Conservation (phyloP, 2,888 invertebrate species). For the Erebia ligea region DNA sequence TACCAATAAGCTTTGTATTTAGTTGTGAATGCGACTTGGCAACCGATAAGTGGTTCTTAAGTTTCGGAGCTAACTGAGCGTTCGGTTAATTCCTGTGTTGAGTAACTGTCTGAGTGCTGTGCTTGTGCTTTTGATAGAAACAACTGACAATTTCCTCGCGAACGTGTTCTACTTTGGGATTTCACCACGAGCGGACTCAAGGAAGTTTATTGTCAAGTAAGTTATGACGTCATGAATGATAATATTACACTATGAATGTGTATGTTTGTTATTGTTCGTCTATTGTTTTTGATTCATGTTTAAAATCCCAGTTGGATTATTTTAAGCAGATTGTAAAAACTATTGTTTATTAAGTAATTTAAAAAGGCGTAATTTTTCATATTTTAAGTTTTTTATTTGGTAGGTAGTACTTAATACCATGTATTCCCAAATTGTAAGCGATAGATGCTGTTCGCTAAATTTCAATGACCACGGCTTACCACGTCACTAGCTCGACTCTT, state of each 20-base stretch:
- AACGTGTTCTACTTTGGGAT: constrained; percentile 80
- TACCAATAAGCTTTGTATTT: constrained; percentile 58
- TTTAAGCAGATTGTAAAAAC: not conserved
- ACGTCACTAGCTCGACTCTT: constrained; percentile 6
- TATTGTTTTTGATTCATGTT: not conserved
- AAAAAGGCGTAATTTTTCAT: not conserved
- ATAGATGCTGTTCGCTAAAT: not conserved
- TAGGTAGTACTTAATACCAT: not conserved
- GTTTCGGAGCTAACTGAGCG: constrained; percentile 58
- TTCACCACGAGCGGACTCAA: constrained; percentile 83
- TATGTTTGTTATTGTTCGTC: not conserved
- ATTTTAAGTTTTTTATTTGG: not conserved
- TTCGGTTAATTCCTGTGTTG: constrained; percentile 70
- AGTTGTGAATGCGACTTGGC: constrained; percentile 52
- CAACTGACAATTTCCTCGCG: constrained; percentile 76
- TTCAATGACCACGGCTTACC: not conserved
- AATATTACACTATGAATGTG: constrained; percentile 4
- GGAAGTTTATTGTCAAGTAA: constrained; percentile 81
- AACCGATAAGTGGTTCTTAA: constrained; percentile 56
- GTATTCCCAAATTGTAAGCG: not conserved
- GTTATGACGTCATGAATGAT: constrained; percentile 47
- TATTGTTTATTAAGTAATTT: not conserved
- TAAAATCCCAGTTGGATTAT: not conserved
- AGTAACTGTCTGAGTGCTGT: constrained; percentile 80
- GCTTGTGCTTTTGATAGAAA: constrained; percentile 79